Percentiles rank a stretch among this genome's conserved stretches.
These are phyloP conservation scores for Tetrax tetrax DNA, from an alignment of 2,113 vertebrate species.

Conservation along the genomic window DNA sequence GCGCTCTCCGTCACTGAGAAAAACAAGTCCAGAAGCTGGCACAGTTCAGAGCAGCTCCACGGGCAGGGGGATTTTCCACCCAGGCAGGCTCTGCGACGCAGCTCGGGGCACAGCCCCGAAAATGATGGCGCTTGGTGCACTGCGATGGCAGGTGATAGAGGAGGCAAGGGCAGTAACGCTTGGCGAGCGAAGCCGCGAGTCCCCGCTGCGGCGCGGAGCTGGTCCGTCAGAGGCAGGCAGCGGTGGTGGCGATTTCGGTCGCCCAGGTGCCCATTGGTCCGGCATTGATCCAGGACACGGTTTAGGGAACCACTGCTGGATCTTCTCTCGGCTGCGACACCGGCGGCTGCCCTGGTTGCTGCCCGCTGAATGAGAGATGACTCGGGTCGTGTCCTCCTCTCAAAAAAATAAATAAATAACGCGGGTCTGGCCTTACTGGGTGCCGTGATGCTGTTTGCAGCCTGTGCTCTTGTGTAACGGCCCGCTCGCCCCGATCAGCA, in stretches of 20 bases:
- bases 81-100: rapidly evolving
- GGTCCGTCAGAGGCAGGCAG: not conserved
- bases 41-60: not conserved
- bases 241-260: too few relatives aligned
- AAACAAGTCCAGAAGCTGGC: not conserved
- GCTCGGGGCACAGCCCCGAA: not conserved
- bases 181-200: not conserved
- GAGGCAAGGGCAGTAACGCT: not conserved
- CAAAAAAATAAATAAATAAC: too few relatives aligned
- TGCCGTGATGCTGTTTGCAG: not conserved
- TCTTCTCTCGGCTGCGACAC: not conserved
- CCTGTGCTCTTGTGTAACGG: too few relatives aligned
- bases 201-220: not conserved
- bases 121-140: not conserved
- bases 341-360: rapidly evolving
- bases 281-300: not conserved
- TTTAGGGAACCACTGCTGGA: not conserved
- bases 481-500: rapidly evolving
- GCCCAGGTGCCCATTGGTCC: not conserved
- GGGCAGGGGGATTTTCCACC: not conserved
- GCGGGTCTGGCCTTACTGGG: not conserved
- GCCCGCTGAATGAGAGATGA: not conserved
- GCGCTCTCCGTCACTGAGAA: rapidly evolving
- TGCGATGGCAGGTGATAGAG: not conserved
- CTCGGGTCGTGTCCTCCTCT: not conserved